Conservation (phyloP, 2,113 vertebrate genomes). For the Cyanistes caeruleus region DNA sequence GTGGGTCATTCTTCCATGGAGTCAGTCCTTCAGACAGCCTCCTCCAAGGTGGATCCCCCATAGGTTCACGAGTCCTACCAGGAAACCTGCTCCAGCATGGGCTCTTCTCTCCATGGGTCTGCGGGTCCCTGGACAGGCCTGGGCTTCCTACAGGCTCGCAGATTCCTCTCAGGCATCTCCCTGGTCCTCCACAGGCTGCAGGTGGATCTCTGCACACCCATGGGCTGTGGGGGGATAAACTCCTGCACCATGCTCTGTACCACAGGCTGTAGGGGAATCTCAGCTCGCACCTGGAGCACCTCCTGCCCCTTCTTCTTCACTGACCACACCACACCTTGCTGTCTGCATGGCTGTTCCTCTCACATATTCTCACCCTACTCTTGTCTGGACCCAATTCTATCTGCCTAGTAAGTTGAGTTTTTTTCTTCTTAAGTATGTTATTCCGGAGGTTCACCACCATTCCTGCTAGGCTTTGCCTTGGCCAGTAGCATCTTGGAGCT, state of each 20-base stretch:
- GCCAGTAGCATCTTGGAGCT: background rate
- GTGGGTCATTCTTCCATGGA: too few relatives aligned
- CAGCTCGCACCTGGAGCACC: background rate
- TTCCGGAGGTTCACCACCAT: background rate
- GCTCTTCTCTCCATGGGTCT: background rate
- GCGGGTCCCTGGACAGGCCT: background rate
- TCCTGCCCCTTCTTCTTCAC: background rate
- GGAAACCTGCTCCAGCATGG: background rate
- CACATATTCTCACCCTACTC: background rate
- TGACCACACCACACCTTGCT: background rate
- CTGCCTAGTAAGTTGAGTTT: background rate
- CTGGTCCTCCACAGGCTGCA: background rate
- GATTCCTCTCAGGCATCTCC: background rate
- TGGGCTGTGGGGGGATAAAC: background rate
- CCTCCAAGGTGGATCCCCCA: background rate
- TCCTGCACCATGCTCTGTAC: background rate
- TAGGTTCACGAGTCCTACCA: background rate
- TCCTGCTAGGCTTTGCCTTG: background rate
- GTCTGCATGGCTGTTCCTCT: background rate
- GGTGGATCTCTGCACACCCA: background rate
- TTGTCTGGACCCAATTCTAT: background rate
- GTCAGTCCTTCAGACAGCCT: background rate
- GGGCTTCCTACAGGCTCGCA: background rate
- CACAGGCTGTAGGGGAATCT: background rate
- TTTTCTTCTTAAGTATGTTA: background rate